Base-by-base conservation (phyloP, 2,888 invertebrate species). In the Agonum fuliginosum region DNA sequence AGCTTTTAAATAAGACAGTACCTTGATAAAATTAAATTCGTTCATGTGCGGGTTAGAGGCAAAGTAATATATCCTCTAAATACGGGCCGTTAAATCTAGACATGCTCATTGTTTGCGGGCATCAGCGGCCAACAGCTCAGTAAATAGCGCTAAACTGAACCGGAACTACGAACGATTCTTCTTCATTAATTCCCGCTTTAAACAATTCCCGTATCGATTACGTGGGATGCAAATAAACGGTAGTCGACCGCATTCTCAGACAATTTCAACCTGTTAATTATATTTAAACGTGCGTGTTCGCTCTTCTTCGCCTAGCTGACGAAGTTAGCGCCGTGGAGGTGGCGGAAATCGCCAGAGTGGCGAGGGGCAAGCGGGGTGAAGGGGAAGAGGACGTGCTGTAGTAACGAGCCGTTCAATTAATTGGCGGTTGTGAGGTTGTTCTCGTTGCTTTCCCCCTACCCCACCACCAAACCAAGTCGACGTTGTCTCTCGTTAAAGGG, bases 401-500 rank as follows among this genome's bases (percentile, higher is more conserved):
- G 58, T 75, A 75, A 75, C 75, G 75, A 75, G 75, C 37, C 46
- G 65, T 75, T 75, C 75, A 75, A 75, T 75, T 75, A 75, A 75
- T 75, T 75, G 75, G 75, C 51, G 75, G 75, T 67, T 54, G 73
- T 37, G 58, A 34, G 72, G 72, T 8, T 12, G 27, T 65, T 72
- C 22, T 24, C 34, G 20, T 54, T 51, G 12, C 48, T 54, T 4
- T 3, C 4, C 48, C 5, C 43, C 43, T 43, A 3, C 14, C 0
- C 12, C 37, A 37, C 37, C 37, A n/a, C 37, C 12, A n/a, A n/a
- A n/a, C n/a, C n/a, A n/a, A 2, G 19, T 17, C 17, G 46, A 17
- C 46, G 12, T 17, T 34, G 2, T 37, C n/a, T n/a, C 12, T 37
- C 37, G 37, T n/a, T n/a, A 37, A 37, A 37, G 6, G 37, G 2